Conservation (phyloP, 2,888 invertebrate genomes). For the Dryocosmus kuriphilus region DNA sequence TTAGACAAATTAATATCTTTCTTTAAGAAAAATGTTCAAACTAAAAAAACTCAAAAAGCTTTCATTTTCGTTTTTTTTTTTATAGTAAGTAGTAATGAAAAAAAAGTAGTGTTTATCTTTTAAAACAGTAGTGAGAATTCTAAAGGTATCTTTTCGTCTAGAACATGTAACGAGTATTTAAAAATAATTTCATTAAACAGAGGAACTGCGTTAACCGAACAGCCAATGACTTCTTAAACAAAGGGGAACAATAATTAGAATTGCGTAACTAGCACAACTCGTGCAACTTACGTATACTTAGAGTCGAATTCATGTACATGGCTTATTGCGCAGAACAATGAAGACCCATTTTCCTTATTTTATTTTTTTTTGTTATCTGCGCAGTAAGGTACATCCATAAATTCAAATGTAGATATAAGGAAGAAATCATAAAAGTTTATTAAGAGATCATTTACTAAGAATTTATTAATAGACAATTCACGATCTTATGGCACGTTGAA, state of each 20-base stretch:
- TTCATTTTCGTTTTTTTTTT: background rate
- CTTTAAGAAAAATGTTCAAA: too few relatives aligned
- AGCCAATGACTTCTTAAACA: constrained; percentile 25
- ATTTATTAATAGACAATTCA: background rate
- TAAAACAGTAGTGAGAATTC: background rate
- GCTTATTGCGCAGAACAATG: too few relatives aligned
- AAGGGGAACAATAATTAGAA: constrained; percentile 10
- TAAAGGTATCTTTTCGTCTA: background rate
- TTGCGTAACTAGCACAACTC: constrained; percentile 1
- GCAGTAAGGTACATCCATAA: too few relatives aligned
- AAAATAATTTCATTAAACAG: constrained; percentile 3
- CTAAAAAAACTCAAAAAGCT: too few relatives aligned
- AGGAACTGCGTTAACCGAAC: background rate
- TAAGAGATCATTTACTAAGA: too few relatives aligned
- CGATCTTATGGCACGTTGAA: background rate
- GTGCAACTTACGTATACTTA: background rate
- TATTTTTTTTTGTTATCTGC: too few relatives aligned
- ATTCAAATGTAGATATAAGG: too few relatives aligned
- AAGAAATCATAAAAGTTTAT: too few relatives aligned
- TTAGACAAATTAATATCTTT: too few relatives aligned
- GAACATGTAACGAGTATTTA: constrained; percentile 8
- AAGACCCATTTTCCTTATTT: too few relatives aligned
- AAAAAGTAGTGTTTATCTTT: background rate
- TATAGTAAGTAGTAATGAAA: background rate
- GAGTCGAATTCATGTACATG: too few relatives aligned